Base-by-base conservation (phyloP, 2,113 vertebrate genomes). In the Heterotis niloticus region DNA sequence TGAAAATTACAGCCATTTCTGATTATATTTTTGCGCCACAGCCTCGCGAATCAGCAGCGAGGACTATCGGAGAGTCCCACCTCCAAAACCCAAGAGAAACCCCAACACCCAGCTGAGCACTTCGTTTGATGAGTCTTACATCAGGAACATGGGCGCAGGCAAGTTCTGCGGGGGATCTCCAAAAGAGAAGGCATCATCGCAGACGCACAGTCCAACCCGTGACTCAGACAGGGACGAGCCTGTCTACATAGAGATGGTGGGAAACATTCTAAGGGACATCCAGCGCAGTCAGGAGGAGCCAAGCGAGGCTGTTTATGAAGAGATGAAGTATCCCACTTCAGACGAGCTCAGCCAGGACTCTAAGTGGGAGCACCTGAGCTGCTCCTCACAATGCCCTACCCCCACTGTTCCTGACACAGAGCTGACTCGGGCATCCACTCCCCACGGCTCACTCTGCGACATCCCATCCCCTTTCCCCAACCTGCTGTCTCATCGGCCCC, bases 241-340 rank as follows among this genome's bases (percentile, higher is more conserved):
- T 0, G 96, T 99, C 84, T 99, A 99, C 88, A 99, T 99, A 72
- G 98, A 99, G 92, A 99, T 99, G 98, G 96, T 96, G 74, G 96
- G 96, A 44, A 96, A 95, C 82, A 93, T 94, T 76, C 88, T 94
- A 87, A 90, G 92, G 88, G 88, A 90, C 85, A 83, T 93, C 83
- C 88, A 91, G 83, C 91, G 88, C 62, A 95, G 98, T 0, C 90
- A 92, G 86, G 89, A 91, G 1, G 96, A 98, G 66, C 96, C 97
- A 23, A 88, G 95, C 0, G 98, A 99, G 90, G 95, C 96, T 0
- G 97, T 99, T 80, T 99, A 99, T 0, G 98, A 99, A 87, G 98
- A 99, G 85, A 99, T 99, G 98, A 99, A 99, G 81, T 97, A 98
- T 83, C 95, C 96, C n/a, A 92, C 92, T 76, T 94, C 96, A 76